Percentiles rank a stretch among this genome's conserved stretches.
These are phyloP conservation scores for Lomographa bimaculata DNA, from an alignment of 2,888 invertebrate species.

Conservation along the genomic window DNA sequence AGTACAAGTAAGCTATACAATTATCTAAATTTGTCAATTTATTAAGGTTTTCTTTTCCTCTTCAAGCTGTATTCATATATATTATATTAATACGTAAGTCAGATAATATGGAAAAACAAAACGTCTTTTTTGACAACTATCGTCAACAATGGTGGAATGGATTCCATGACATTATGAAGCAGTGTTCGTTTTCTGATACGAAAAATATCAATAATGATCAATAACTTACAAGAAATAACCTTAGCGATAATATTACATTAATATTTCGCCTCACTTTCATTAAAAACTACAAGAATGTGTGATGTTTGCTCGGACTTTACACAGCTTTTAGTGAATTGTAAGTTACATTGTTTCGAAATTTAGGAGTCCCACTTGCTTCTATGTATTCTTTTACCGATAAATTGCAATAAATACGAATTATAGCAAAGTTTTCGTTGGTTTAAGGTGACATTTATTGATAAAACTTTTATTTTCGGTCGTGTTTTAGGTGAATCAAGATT, in stretches of 20 bases:
- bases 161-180: slow-evolving; percentile 74
- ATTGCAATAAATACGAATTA: slow-evolving; percentile 24
- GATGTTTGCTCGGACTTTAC: slow-evolving; percentile 97
- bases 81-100: no score
- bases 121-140: slow-evolving; percentile 77
- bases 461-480: slow-evolving; percentile 38
- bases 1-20: no score
- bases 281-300: slow-evolving; percentile 88
- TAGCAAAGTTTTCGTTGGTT: slow-evolving; percentile 14
- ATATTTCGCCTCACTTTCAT: slow-evolving; percentile 65
- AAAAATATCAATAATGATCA: slow-evolving; percentile 80
- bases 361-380: slow-evolving; percentile 50
- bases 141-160: slow-evolving; percentile 81
- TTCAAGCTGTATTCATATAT: no score
- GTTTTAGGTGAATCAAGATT: slow-evolving; percentile 92
- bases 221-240: slow-evolving; percentile 60
- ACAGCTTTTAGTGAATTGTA: slow-evolving; percentile 91
- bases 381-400: slow-evolving; percentile 36
- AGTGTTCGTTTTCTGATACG: slow-evolving; percentile 77
- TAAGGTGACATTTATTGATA: slow-evolving; percentile 12
- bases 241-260: slow-evolving; percentile 72
- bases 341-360: slow-evolving; percentile 80
- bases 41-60: no score
- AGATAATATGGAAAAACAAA: slow-evolving; percentile 52
- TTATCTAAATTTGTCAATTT: no score